Evolutionary conservation across 2,797 vertebrate species (phyloP).

Genomic region (Molossus molossus): DNA sequence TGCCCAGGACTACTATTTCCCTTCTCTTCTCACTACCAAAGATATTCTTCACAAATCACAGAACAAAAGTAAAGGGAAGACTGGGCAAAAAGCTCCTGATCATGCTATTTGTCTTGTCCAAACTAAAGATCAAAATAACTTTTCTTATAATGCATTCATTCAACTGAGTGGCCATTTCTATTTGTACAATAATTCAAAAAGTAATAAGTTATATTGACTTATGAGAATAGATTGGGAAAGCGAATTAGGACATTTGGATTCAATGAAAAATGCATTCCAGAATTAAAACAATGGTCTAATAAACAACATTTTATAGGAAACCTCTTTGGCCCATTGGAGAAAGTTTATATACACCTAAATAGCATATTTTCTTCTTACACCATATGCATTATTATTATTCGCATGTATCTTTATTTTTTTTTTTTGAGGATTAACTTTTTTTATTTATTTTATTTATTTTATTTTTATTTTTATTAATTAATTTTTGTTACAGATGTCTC

Average conservation of each 20-base stretch:
- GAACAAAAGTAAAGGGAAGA: not conserved
- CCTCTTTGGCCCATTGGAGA: not conserved
- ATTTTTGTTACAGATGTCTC: too few relatives aligned
- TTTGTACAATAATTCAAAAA: not conserved
- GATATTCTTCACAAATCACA: not conserved
- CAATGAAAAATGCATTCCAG: not conserved
- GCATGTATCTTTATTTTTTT: not conserved
- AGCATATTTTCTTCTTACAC: not conserved
- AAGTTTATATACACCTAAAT: not conserved
- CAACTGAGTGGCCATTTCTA: not conserved
- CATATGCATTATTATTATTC: not conserved
- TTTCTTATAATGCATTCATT: not conserved
- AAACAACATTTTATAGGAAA: not conserved
- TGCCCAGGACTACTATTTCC: not conserved
- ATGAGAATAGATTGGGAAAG: not conserved
- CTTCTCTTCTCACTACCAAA: not conserved
- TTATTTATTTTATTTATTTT: too few relatives aligned
- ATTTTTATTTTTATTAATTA: too few relatives aligned
- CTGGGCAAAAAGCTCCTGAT: not conserved
- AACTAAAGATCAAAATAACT: not conserved
- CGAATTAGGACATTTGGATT: not conserved
- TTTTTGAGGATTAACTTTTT: too few relatives aligned
- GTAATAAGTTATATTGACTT: not conserved
- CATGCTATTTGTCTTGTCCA: not conserved
- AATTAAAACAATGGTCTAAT: slow-evolving; percentile 3